Evolutionary conservation across 2,888 invertebrate species (phyloP).

Genomic region (Lochmaea capreae): DNA sequence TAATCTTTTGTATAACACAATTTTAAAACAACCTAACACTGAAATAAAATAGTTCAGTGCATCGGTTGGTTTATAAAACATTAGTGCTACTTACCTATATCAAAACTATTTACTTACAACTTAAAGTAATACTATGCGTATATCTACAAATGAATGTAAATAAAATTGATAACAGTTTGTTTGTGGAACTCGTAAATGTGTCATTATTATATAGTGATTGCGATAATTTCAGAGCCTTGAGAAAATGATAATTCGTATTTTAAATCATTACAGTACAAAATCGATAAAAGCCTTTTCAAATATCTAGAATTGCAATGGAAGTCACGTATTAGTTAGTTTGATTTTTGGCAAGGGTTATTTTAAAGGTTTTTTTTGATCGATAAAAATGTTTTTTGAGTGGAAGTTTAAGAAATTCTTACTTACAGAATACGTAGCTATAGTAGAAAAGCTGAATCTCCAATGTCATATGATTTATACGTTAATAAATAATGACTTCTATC

Average conservation of each 20-base stretch:
- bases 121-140: neutral
- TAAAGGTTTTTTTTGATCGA: too few species aligned
- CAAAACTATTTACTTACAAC: neutral
- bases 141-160: slow-evolving; percentile 8
- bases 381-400: too few species aligned
- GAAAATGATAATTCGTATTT: neutral
- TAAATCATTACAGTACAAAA: neutral
- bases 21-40: neutral
- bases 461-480: too few species aligned
- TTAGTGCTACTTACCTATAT: neutral
- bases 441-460: too few species aligned
- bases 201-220: neutral
- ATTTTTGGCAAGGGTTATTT: too few species aligned
- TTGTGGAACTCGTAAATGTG: neutral
- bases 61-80: neutral
- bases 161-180: slow-evolving; percentile 10
- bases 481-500: too few species aligned
- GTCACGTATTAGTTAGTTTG: too few species aligned
- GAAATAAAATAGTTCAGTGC: neutral
- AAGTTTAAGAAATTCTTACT: too few species aligned
- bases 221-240: neutral
- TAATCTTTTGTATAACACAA: neutral
- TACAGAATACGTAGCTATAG: too few species aligned
- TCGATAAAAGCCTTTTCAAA: neutral
- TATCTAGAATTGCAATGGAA: neutral